A percentile compares a stretch with the other conserved stretches of the same genome.
Conservation (phyloP, 2,888 invertebrate species). For the Ellobium chinense region DNA sequence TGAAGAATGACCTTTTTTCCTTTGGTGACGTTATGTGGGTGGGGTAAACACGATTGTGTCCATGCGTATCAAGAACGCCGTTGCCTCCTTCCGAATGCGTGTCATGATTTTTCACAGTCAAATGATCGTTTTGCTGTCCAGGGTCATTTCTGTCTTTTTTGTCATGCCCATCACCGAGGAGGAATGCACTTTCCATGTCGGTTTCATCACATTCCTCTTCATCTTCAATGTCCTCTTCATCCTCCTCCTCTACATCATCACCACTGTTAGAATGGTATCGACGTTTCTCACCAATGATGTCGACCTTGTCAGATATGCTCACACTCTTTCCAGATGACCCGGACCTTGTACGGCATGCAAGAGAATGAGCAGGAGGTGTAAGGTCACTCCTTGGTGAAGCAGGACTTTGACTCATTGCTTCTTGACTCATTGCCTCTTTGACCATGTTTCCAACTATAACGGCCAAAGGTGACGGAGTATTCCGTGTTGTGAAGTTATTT, state of each 20-base stretch:
- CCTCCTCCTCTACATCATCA: neutral
- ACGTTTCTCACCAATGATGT: neutral
- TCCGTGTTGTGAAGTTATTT: neutral
- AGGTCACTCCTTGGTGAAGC: neutral
- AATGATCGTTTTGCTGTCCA: neutral
- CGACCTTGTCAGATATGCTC: constrained; percentile 16
- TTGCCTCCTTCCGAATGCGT: too few species aligned
- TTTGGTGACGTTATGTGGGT: neutral
- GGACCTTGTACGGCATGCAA: neutral
- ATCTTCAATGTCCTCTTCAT: neutral
- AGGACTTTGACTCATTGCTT: neutral
- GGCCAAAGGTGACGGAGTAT: neutral
- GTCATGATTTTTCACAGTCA: neutral
- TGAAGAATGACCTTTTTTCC: too few species aligned
- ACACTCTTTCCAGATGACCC: constrained; percentile 7
- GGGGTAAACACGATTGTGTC: too few species aligned
- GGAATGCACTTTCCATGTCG: neutral
- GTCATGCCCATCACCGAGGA: neutral
- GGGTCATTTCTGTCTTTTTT: neutral
- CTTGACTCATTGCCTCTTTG: neutral
- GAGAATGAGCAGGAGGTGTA: neutral
- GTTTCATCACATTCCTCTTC: neutral
- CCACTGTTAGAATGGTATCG: neutral
- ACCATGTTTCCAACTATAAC: neutral
- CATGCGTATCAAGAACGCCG: too few species aligned